phyloP scores from a whole-genome alignment of 64 coral and sea anemone species.

The Anthopleura sola region DNA sequence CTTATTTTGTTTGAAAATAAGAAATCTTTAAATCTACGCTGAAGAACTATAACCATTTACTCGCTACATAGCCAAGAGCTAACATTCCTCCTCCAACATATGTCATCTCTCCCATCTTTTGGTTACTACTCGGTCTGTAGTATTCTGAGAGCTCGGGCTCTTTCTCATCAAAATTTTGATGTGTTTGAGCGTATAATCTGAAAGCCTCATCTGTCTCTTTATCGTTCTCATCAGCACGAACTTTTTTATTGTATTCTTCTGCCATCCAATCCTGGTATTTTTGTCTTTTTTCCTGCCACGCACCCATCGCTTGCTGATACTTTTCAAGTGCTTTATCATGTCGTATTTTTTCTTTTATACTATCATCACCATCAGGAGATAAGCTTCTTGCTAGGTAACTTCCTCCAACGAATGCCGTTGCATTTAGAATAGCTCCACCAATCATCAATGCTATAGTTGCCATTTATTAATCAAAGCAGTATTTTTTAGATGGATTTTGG shows the following conservation, averaged over 20 bases:
- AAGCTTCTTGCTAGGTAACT: conserved; percentile 47
- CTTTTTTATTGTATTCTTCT: conserved; percentile 5
- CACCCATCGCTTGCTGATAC: conserved; percentile 11
- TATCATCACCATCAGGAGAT: neutral
- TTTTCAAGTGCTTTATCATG: conserved; percentile 49
- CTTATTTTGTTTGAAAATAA: conserved; percentile 39
- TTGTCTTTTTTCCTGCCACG: conserved; percentile 16
- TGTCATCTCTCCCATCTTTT: conserved; percentile 33
- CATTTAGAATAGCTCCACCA: conserved; percentile 35
- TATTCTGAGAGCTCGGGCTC: conserved; percentile 14
- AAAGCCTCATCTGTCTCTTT: conserved; percentile 20
- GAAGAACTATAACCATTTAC: conserved; percentile 31
- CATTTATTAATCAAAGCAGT: conserved; percentile 32
- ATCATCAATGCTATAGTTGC: conserved; percentile 36
- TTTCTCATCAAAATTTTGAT: neutral
- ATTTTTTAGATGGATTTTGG: conserved; percentile 42
- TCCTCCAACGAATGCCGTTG: conserved; percentile 38
- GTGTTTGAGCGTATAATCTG: conserved; percentile 9
- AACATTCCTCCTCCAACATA: conserved; percentile 47
- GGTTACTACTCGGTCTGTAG: conserved; percentile 14
- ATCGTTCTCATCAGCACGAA: neutral
- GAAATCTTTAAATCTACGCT: conserved; percentile 31
- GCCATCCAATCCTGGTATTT: conserved; percentile 23
- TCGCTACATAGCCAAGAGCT: conserved; percentile 36
- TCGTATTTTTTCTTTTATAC: conserved; percentile 27